phyloP scores from a whole-genome alignment of 2,888 invertebrate genomes.

The Lumbricus terrestris region DNA sequence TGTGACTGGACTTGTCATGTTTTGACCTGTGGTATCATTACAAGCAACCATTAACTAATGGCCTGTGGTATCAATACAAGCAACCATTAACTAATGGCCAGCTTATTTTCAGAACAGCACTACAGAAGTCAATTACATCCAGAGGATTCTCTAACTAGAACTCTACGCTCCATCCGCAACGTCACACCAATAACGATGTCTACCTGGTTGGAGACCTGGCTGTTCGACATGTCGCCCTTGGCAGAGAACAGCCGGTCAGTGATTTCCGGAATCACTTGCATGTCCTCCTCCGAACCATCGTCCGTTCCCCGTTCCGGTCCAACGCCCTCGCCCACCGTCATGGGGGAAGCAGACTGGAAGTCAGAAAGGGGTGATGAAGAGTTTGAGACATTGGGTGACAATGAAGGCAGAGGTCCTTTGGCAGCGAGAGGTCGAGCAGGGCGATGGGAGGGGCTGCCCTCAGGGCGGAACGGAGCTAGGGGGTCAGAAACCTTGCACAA shows the following conservation, averaged over 20 bases:
- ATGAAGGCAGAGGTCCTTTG: neutral
- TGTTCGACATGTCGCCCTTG: neutral
- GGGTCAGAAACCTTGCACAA: neutral
- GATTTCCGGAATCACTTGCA: neutral
- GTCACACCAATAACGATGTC: neutral
- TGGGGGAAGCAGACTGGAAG: neutral
- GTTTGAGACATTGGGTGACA: neutral
- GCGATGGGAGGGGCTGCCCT: conserved; percentile 23
- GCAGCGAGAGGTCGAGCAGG: conserved; percentile 22
- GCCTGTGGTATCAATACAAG: neutral
- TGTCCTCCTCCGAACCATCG: neutral
- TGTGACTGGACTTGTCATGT: neutral
- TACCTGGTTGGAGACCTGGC: neutral
- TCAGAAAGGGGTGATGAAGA: neutral
- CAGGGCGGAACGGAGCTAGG: neutral
- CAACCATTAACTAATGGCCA: neutral
- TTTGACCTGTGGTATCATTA: neutral
- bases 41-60: neutral
- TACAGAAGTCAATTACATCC: neutral
- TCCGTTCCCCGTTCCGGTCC: neutral
- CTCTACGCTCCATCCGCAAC: neutral
- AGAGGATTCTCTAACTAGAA: neutral
- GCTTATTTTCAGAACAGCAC: neutral
- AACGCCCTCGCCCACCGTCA: neutral
- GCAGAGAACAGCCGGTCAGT: neutral